Conservation (phyloP, 92 coral and sea anemone species). For the Chrysogorgia sp. region DNA sequence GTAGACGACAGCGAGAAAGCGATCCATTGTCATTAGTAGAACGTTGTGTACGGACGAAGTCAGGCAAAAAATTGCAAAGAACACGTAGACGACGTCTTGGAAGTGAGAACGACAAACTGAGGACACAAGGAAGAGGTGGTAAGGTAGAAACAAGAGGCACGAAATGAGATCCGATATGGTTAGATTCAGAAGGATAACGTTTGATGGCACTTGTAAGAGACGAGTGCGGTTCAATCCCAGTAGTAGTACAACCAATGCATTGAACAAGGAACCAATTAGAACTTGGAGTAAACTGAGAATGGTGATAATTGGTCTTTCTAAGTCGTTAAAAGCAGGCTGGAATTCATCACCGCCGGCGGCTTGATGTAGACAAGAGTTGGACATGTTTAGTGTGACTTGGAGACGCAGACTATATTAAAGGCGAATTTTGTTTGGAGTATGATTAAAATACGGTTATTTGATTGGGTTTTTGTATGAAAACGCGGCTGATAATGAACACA, state of each 20-base stretch:
- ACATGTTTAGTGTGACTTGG: too few relatives aligned
- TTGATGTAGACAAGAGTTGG: too few relatives aligned
- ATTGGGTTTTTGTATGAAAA: too few relatives aligned
- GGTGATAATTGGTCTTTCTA: background rate
- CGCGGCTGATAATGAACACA: too few relatives aligned
- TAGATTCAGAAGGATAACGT: background rate
- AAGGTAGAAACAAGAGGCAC: background rate
- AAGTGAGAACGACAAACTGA: background rate
- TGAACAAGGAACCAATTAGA: background rate
- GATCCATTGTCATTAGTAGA: background rate
- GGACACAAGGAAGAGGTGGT: background rate
- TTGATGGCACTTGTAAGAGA: conserved; percentile 7
- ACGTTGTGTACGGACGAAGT: conserved; percentile 14
- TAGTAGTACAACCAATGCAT: background rate
- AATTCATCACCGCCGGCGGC: too few relatives aligned
- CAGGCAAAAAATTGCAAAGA: conserved; percentile 4
- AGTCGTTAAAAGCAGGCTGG: background rate
- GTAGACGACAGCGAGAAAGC: conserved; percentile 20
- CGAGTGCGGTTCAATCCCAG: background rate
- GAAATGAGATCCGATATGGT: background rate
- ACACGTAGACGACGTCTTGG: background rate
- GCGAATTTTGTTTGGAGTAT: too few relatives aligned
- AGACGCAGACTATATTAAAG: too few relatives aligned
- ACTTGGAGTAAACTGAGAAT: background rate
- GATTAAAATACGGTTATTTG: too few relatives aligned